These are phyloP conservation scores for Xanthia icteritia DNA, from an alignment of 2,888 invertebrate genomes.

Conservation along the genomic window DNA sequence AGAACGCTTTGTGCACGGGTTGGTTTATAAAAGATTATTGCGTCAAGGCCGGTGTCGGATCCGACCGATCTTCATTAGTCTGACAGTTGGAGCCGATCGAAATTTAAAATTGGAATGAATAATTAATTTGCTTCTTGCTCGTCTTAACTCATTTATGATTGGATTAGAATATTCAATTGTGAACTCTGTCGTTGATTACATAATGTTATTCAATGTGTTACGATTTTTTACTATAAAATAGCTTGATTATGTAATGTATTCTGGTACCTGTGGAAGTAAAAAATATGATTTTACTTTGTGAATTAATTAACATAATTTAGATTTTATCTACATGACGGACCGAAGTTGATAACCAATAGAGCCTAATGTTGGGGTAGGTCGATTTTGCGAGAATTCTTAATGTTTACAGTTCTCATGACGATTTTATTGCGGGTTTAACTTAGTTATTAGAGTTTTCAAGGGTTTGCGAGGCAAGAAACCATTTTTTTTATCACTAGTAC, in stretches of 20 bases:
- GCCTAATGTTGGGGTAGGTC: slow-evolving; percentile 31
- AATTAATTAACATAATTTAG: slow-evolving; percentile 25
- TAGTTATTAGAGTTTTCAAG: background rate
- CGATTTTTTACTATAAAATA: slow-evolving; percentile 10
- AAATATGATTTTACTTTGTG: background rate
- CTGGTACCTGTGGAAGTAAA: background rate
- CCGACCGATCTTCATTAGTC: slow-evolving; percentile 44
- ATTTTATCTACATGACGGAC: background rate
- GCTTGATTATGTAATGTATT: background rate
- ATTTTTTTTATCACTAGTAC: too few relatives aligned
- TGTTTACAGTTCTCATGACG: background rate
- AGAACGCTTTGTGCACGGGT: slow-evolving; percentile 10
- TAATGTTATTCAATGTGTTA: slow-evolving; percentile 12
- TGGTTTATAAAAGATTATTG: slow-evolving; percentile 15
- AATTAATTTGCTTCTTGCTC: slow-evolving; percentile 34
- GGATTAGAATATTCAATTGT: slow-evolving; percentile 35
- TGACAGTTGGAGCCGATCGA: slow-evolving; percentile 29
- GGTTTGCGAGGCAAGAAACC: too few relatives aligned
- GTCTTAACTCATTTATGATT: slow-evolving; percentile 42
- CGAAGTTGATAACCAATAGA: slow-evolving; percentile 1
- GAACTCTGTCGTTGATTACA: slow-evolving; percentile 8
- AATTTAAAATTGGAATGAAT: slow-evolving; percentile 51
- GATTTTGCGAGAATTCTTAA: background rate
- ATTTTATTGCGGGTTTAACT: background rate
- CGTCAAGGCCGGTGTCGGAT: slow-evolving; percentile 20